Percentiles rank a stretch among this genome's conserved stretches.
Conservation (phyloP, 2,797 vertebrate species). For the Rhinichthys osculus region DNA sequence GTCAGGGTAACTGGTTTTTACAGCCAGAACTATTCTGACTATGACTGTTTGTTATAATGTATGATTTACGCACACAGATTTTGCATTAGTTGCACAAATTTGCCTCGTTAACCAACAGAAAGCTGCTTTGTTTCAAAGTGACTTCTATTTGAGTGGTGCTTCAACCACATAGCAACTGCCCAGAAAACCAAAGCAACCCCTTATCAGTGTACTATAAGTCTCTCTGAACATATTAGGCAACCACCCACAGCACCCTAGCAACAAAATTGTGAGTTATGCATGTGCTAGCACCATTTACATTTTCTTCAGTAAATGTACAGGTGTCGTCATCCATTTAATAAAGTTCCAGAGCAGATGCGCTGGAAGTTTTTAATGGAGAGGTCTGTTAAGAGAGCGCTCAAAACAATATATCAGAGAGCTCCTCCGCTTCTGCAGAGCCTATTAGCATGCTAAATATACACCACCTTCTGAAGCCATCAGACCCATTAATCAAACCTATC, state of each 20-base stretch:
- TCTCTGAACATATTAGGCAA: not conserved
- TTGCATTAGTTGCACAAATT: not conserved
- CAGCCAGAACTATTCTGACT: not conserved
- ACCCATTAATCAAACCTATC: slow-evolving; percentile 24
- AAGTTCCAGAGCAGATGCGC: not conserved
- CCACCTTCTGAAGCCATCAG: slow-evolving; percentile 24
- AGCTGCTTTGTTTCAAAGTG: not conserved
- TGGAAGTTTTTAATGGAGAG: slow-evolving; percentile 8
- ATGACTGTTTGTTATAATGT: not conserved
- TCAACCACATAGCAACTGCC: not conserved
- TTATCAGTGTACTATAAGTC: not conserved
- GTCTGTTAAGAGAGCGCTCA: not conserved
- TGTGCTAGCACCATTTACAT: not conserved
- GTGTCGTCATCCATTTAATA: not conserved
- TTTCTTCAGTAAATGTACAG: not conserved
- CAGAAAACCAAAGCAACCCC: not conserved
- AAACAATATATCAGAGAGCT: slow-evolving; percentile 19
- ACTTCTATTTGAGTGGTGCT: slow-evolving; percentile 6
- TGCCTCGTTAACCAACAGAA: not conserved
- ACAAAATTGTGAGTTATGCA: not conserved
- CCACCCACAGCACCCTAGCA: not conserved
- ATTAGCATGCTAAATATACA: slow-evolving; percentile 44
- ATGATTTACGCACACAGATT: not conserved
- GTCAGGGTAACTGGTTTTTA: not conserved
- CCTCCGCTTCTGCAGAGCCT: not conserved